phyloP scores from a whole-genome alignment of 2,888 invertebrate species.

The Parthenolecanium corni region DNA sequence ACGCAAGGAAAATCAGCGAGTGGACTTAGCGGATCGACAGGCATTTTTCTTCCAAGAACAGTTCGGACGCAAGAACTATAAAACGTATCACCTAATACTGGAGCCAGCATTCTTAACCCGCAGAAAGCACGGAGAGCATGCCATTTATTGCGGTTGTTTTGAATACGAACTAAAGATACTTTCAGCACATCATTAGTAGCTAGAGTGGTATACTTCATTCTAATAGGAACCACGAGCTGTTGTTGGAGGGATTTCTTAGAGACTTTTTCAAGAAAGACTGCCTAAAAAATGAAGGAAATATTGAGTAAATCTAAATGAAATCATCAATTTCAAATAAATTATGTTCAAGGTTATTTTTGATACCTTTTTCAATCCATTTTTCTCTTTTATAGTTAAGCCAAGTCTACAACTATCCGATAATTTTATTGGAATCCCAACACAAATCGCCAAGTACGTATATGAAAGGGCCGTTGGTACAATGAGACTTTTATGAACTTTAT shows the following conservation, averaged over 20 bases:
- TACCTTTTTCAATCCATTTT: not conserved
- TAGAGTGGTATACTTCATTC: not conserved
- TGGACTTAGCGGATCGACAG: conserved; percentile 5
- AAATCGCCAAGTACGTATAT: conserved; percentile 12
- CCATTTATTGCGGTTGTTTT: conserved; percentile 18
- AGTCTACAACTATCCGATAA: not conserved
- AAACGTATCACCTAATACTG: conserved; percentile 6
- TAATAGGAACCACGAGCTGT: not conserved
- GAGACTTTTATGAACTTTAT: too few relatives aligned
- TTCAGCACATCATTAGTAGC: conserved; percentile 6
- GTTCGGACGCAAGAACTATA: not conserved
- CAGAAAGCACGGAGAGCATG: conserved; percentile 3
- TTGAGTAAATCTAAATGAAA: too few relatives aligned
- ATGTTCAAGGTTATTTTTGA: too few relatives aligned
- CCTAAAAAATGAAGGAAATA: not conserved
- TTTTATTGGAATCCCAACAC: conserved; percentile 9
- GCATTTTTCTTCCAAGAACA: not conserved
- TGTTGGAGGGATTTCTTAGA: not conserved
- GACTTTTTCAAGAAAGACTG: not conserved
- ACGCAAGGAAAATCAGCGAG: not conserved
- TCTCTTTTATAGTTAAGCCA: not conserved
- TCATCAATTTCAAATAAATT: too few relatives aligned
- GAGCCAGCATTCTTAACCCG: conserved; percentile 1
- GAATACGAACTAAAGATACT: not conserved
- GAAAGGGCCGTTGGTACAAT: not conserved